Percentiles rank a stretch among this genome's conserved stretches.
These are phyloP conservation scores for Rhamnusium bicolor DNA, from an alignment of 2,888 invertebrate genomes.

Conservation along the genomic window DNA sequence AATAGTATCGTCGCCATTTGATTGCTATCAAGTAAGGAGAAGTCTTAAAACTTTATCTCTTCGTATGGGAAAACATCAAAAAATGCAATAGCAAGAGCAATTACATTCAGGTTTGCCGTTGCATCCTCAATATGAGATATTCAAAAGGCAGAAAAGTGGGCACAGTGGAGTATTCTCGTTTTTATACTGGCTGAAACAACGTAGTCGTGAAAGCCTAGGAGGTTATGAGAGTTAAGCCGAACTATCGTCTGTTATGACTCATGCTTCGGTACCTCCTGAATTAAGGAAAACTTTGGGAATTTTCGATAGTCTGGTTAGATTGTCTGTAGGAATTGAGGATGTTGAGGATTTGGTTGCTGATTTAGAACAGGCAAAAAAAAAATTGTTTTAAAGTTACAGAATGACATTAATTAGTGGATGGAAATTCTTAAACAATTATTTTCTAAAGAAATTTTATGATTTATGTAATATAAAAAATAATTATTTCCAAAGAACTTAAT, in stretches of 20 bases:
- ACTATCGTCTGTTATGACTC: constrained; percentile 96
- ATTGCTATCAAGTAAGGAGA: constrained; percentile 93
- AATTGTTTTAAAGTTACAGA: no score
- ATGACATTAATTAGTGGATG: no score
- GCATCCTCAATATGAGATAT: constrained; percentile 89
- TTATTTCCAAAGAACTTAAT: no score
- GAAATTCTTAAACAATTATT: no score
- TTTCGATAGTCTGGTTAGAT: constrained; percentile 85
- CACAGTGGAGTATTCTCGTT: constrained; percentile 94
- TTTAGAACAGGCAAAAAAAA: constrained; percentile 87
- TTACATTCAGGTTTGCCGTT: constrained; percentile 81
- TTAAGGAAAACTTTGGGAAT: constrained; percentile 84
- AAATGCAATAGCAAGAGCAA: constrained; percentile 85
- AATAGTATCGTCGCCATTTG: constrained; percentile 95
- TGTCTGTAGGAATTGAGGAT: constrained; percentile 93
- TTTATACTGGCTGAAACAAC: no score
- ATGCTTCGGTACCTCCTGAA: constrained; percentile 88
- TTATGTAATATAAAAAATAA: no score
- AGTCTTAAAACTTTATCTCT: constrained; percentile 94
- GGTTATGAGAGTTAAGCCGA: constrained; percentile 96
- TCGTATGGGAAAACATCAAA: constrained; percentile 92
- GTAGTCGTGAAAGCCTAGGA: constrained; percentile 94
- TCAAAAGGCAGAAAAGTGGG: constrained; percentile 86
- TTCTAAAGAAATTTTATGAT: no score
- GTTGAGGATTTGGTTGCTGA: constrained; percentile 88